Conservation (phyloP, 2,113 vertebrate species). For the Machaerirhynchus nigripectus region DNA sequence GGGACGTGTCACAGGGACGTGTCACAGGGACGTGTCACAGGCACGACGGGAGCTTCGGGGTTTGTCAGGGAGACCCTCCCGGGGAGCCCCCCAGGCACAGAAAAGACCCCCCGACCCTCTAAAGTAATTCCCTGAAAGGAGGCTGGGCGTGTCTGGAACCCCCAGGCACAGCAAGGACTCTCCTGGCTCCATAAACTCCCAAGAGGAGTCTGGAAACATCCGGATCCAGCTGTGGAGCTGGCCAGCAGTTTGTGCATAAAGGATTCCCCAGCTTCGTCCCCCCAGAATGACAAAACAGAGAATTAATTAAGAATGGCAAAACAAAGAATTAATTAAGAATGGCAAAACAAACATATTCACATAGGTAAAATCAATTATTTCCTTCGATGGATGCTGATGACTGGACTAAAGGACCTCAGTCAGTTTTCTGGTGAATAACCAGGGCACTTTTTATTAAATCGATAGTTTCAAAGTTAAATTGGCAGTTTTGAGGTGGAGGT, state of each 20-base stretch:
- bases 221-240: not conserved
- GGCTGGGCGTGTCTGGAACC: not conserved
- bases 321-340: not conserved
- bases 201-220: not conserved
- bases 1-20: rapidly evolving
- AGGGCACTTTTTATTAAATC: not conserved
- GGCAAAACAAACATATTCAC: not conserved
- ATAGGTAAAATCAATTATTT: rapidly evolving
- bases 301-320: not conserved
- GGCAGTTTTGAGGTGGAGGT: too few relatives aligned
- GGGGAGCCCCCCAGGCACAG: not conserved
- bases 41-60: rapidly evolving
- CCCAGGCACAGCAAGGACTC: not conserved
- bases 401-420: not conserved
- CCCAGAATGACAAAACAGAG: not conserved
- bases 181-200: not conserved
- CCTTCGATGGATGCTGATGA: rapidly evolving
- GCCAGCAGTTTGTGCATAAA: not conserved
- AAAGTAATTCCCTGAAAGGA: not conserved
- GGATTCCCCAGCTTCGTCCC: not conserved
- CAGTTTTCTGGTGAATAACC: not conserved
- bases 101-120: not conserved
- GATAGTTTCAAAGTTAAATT: not conserved
- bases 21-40: rapidly evolving
- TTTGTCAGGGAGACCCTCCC: not conserved